Conservation (phyloP, 2,113 vertebrate genomes). For the Ptyas mucosa region DNA sequence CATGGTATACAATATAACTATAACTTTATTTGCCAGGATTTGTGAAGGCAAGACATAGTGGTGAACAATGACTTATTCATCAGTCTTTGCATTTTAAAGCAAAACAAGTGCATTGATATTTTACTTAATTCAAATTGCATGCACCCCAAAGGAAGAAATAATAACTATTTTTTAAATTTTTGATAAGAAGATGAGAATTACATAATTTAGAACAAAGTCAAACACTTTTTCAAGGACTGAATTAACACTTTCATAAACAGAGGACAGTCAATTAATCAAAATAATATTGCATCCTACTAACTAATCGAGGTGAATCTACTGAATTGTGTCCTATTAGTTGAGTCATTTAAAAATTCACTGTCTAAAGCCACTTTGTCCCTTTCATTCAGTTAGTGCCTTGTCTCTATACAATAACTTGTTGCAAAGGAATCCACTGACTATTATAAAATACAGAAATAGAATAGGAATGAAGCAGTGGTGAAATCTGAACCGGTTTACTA, state of each 20-base stretch:
- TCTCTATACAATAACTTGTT: background rate
- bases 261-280: background rate
- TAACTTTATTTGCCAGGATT: constrained; percentile 60
- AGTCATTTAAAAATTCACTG: background rate
- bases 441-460: background rate
- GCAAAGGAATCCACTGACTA: background rate
- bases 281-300: background rate
- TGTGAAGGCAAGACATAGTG: constrained; percentile 29
- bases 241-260: background rate
- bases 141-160: background rate
- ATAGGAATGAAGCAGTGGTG: background rate
- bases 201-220: background rate
- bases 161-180: background rate
- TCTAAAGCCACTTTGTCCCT: background rate
- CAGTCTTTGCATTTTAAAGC: background rate
- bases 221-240: background rate
- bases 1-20: constrained; percentile 43
- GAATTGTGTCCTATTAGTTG: background rate
- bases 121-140: background rate
- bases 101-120: background rate
- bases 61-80: constrained; percentile 14
- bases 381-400: background rate
- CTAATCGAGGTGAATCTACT: background rate
- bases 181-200: background rate
- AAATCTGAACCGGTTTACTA: too few relatives aligned